phyloP scores from a whole-genome alignment of 2,797 vertebrate genomes.

The Spinibarbus caldwelli region DNA sequence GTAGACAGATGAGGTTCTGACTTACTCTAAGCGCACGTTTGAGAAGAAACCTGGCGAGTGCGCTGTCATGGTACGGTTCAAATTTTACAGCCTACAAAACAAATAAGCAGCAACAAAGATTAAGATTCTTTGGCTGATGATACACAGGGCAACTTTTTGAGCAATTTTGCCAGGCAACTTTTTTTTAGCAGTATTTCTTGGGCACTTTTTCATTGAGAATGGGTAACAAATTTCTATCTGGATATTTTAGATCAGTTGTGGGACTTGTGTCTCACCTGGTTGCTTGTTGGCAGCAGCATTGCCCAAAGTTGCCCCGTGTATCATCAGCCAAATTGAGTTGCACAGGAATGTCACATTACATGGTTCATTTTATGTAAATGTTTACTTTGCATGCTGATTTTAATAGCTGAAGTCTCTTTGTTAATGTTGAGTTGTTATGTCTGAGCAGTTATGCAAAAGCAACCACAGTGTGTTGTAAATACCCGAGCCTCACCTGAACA shows the following conservation, averaged over 20 bases:
- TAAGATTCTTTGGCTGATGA: not conserved
- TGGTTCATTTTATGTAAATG: constrained; percentile 19
- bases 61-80: constrained; percentile 97
- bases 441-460: constrained; percentile 67
- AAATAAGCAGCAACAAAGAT: constrained; percentile 1
- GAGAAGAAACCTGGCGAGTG: constrained; percentile 93
- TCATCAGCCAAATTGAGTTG: not conserved
- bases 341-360: not conserved
- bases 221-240: not conserved
- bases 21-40: constrained; percentile 93
- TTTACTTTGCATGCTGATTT: constrained; percentile 29
- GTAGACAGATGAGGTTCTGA: constrained; percentile 31
- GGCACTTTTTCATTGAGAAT: not conserved
- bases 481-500: constrained; percentile 86
- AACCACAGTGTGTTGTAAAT: constrained; percentile 33
- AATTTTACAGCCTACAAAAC: constrained; percentile 92
- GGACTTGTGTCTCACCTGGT: not conserved
- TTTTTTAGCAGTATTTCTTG: not conserved
- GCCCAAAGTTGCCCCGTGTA: not conserved
- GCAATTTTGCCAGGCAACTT: not conserved
- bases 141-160: not conserved
- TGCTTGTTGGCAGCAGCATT: too few relatives aligned
- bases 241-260: not conserved
- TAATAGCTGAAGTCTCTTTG: constrained; percentile 57
- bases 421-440: constrained; percentile 43